Base-by-base conservation (phyloP, 2,888 invertebrate genomes). In the Melinaea marsaeus region DNA sequence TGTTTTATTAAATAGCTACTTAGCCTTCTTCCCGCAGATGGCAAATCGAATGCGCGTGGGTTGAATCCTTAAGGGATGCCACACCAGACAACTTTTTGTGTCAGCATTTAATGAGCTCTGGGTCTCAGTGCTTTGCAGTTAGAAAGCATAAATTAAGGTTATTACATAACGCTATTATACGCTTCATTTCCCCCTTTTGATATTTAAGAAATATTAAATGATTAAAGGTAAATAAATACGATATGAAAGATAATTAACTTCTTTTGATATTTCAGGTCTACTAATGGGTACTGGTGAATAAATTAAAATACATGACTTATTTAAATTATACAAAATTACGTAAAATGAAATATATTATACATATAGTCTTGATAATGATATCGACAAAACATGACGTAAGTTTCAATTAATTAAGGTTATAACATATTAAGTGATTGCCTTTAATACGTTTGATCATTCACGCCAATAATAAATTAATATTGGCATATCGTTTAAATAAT, bases 71-170 rank as follows among this genome's bases (percentile, higher is more conserved):
- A 68, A 72, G 80, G 79, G 79, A 81, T 68, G 71, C 69, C 74
- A 67, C 74, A 70, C 71, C 70, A 79, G 79, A 71, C 75, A 78
- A 80, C 80, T 84, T 85, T 87, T 86, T 85, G 83, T 80, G 83
- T 81, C 81, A 81, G 79, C 76, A 78, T 84, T 81, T 88, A 86
- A 88, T 88, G 84, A 86, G 85, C 85, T 88, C 71, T 75, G 88
- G 84, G 88, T 80, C 79, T 85, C 78, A 70, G 85, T 75, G 83
- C 68, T 78, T 72, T 68, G 69, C 69, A 74, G 74, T 76, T 66
- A 69, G 72, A 72, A 78, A 79, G 75, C 71, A 78, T 79, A 81
- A 82, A 75, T 75, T 73, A 74, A 74, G 70, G 70, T 69, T 74
- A 75, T 75, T 73, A 72, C 68, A 65, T 71, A 70, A 65, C 55